Evolutionary conservation across 2,797 vertebrate genomes (phyloP).

Genomic region (Sciaenops ocellatus): DNA sequence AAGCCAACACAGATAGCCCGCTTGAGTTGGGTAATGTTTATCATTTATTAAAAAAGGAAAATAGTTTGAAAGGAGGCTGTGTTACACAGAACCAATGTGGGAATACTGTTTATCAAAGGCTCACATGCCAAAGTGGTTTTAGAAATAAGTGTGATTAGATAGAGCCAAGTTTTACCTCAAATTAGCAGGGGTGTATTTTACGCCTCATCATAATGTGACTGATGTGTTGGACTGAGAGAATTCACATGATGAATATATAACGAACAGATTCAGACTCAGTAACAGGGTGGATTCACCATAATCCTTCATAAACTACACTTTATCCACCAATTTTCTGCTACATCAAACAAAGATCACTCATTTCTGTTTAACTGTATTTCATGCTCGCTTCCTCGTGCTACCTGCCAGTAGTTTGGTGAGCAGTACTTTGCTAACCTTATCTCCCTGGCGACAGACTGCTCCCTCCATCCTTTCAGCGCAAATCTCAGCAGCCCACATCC

Average conservation of each 20-base stretch:
- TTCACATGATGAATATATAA: neutral
- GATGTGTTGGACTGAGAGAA: neutral
- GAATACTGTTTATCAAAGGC: neutral
- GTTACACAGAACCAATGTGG: neutral
- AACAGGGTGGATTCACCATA: neutral
- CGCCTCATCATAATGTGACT: neutral
- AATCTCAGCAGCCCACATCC: slow-evolving; percentile 55
- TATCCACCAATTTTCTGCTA: neutral
- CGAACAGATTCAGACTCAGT: neutral
- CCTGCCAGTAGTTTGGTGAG: slow-evolving; percentile 35
- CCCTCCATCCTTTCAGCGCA: slow-evolving; percentile 36
- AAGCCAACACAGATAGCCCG: neutral
- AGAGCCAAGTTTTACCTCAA: slow-evolving; percentile 1
- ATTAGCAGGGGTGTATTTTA: slow-evolving; percentile 18
- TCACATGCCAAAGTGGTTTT: neutral
- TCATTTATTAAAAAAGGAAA: neutral
- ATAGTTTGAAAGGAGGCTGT: neutral
- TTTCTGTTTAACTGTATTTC: neutral
- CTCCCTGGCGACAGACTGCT: slow-evolving; percentile 56
- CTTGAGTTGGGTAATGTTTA: neutral
- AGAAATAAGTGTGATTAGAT: neutral
- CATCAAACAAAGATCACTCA: neutral
- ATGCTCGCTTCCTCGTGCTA: slow-evolving; percentile 1
- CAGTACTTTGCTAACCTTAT: slow-evolving; percentile 55
- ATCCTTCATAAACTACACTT: neutral